Evolutionary conservation across 2,888 invertebrate species (phyloP).

Genomic region (Protula sp.): DNA sequence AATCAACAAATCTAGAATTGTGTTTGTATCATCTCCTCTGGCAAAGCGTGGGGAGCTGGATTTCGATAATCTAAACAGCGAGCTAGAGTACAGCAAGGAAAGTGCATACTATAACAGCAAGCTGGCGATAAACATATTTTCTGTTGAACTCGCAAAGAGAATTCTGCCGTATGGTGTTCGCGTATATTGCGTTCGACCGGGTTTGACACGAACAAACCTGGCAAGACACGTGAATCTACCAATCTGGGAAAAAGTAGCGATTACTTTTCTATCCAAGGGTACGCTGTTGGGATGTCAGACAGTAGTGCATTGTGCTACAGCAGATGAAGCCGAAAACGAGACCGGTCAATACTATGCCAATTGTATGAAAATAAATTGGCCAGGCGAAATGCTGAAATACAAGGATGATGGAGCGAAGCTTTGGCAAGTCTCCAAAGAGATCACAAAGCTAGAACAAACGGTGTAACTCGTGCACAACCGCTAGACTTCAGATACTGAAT

Average conservation of each 20-base stretch:
- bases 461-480: no score
- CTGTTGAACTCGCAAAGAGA: slow-evolving; percentile 38
- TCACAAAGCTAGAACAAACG: no score
- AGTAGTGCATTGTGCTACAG: slow-evolving; percentile 38
- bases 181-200: slow-evolving; percentile 46
- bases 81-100: slow-evolving; percentile 31
- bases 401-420: no score
- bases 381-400: no score
- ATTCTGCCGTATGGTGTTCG: slow-evolving; percentile 33
- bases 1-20: slow-evolving; percentile 35
- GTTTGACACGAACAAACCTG: slow-evolving; percentile 44
- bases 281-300: slow-evolving; percentile 40
- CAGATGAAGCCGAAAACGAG: not conserved
- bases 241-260: slow-evolving; percentile 10
- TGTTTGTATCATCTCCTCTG: slow-evolving; percentile 44
- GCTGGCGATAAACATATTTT: slow-evolving; percentile 48
- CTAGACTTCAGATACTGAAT: no score
- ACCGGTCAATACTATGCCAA: not conserved
- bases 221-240: slow-evolving; percentile 31
- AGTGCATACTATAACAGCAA: slow-evolving; percentile 49
- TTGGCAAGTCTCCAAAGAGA: no score
- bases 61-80: slow-evolving; percentile 46
- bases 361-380: not conserved
- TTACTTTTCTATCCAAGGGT: slow-evolving; percentile 18
- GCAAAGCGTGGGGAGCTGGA: slow-evolving; percentile 38